These are phyloP conservation scores for Hemichromis elongatus DNA, from an alignment of 2,113 vertebrate genomes.

Conservation along the genomic window DNA sequence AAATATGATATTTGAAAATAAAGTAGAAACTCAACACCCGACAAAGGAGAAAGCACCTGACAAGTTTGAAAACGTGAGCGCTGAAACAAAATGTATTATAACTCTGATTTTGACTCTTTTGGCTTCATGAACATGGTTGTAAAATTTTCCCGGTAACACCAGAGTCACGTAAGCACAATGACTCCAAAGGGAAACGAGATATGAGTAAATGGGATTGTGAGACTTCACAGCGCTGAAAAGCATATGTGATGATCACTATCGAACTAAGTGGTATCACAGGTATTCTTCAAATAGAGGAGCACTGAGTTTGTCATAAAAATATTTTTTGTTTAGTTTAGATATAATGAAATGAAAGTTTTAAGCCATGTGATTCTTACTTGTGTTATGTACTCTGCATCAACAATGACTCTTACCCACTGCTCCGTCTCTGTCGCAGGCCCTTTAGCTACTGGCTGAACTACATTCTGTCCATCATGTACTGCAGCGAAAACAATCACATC, in stretches of 20 bases:
- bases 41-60: neutral
- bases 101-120: no score
- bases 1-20: neutral
- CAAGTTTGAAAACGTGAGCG: no score
- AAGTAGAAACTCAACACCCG: neutral
- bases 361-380: neutral
- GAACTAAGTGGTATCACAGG: neutral
- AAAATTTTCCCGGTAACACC: neutral
- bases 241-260: neutral
- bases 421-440: conserved; percentile 57
- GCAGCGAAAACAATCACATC: conserved; percentile 78
- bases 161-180: neutral
- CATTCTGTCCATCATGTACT: conserved; percentile 81
- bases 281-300: neutral
- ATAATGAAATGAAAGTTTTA: neutral
- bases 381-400: neutral
- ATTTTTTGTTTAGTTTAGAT: neutral
- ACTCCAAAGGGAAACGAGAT: neutral
- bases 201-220: neutral
- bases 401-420: neutral
- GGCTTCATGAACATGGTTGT: neutral
- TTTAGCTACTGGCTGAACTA: conserved; percentile 76
- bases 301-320: neutral
- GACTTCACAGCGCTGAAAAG: neutral
- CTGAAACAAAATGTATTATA: no score